phyloP scores from a whole-genome alignment of 2,797 vertebrate species.

The Mormyrops boulengeri region DNA sequence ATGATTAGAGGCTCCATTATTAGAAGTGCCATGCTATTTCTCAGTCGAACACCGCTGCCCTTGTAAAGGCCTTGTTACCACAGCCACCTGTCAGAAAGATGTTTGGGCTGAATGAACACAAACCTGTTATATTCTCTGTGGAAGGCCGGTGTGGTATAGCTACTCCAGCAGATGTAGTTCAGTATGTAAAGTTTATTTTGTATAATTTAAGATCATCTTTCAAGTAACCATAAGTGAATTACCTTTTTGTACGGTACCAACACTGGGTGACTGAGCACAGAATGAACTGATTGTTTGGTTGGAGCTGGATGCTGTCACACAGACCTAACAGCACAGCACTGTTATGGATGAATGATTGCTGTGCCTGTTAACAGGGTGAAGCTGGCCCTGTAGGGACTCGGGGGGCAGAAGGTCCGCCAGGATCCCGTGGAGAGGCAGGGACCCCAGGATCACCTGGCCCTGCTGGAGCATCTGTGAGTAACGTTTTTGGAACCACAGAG shows the following conservation, averaged over 20 bases:
- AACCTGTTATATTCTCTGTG: background rate
- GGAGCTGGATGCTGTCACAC: background rate
- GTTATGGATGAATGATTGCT: background rate
- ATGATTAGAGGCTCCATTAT: background rate
- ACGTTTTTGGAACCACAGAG: background rate
- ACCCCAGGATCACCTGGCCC: slow-evolving; percentile 91
- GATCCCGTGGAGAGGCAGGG: slow-evolving; percentile 83
- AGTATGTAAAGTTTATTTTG: background rate
- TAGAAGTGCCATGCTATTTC: background rate
- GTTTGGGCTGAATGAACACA: background rate
- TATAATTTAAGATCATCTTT: background rate
- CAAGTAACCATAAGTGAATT: background rate
- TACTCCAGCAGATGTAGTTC: background rate
- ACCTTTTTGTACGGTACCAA: background rate
- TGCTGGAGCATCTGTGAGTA: slow-evolving; percentile 79
- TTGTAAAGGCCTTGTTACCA: background rate
- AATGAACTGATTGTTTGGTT: background rate
- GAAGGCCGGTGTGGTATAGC: background rate
- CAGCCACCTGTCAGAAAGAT: background rate
- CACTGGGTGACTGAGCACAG: background rate
- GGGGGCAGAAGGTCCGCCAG: slow-evolving; percentile 86
- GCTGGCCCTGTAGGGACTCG: slow-evolving; percentile 87
- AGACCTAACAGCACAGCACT: background rate
- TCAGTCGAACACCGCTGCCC: background rate
- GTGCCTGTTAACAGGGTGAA: slow-evolving; percentile 72